Evolutionary conservation across 92 coral and sea anemone genomes (phyloP).

Genomic region (Paramuricea clavata): DNA sequence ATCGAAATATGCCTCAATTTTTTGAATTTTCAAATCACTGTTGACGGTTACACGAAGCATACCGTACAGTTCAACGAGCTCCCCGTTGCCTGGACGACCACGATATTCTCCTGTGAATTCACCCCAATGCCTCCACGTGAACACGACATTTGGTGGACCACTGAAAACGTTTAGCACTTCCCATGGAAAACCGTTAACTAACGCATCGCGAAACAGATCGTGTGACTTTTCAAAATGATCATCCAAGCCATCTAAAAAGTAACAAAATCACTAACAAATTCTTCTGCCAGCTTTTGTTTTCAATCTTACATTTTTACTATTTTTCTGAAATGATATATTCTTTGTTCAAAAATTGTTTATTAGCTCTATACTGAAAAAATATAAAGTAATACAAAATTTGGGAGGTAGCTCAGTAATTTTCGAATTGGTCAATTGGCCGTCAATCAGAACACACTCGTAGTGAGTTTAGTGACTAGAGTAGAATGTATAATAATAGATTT

Average conservation of each 20-base stretch:
- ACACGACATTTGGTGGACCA: constrained; percentile 88
- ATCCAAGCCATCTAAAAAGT: not conserved
- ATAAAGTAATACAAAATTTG: no score
- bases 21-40: constrained; percentile 74
- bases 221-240: constrained; percentile 36
- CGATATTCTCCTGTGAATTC: constrained; percentile 83
- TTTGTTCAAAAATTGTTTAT: no score
- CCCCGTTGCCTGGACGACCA: constrained; percentile 79
- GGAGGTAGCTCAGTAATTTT: no score
- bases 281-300: no score
- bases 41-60: constrained; percentile 78
- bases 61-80: constrained; percentile 74
- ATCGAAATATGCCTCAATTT: constrained; percentile 72
- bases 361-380: no score
- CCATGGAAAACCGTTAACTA: constrained; percentile 86
- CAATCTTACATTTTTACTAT: no score
- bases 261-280: not conserved
- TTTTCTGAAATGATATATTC: no score
- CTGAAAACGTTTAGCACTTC: constrained; percentile 81
- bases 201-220: constrained; percentile 8
- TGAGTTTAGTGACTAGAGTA: no score
- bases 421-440: no score
- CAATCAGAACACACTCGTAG: no score
- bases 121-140: constrained; percentile 96
- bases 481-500: no score